Conservation (phyloP, 2,888 invertebrate genomes). For the Galeruca laticollis region DNA sequence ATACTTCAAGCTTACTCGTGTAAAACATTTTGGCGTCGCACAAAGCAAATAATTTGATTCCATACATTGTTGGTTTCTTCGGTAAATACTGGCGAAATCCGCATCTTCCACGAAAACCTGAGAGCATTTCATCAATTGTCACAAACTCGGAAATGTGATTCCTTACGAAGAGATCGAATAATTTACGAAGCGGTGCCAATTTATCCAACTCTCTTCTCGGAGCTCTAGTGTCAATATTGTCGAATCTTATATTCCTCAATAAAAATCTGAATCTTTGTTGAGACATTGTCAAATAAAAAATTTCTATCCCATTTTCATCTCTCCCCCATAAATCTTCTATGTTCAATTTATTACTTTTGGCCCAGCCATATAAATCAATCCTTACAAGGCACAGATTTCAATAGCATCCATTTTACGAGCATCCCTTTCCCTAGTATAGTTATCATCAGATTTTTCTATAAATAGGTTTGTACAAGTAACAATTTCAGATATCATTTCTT, state of each 20-base stretch:
- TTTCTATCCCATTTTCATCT: slow-evolving; percentile 24
- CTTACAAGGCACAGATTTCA: no score
- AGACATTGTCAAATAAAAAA: slow-evolving; percentile 23
- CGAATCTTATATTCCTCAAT: slow-evolving; percentile 16
- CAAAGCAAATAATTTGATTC: slow-evolving; percentile 27
- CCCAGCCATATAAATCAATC: no score
- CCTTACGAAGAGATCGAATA: slow-evolving; percentile 31
- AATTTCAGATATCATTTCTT: slow-evolving; percentile 6
- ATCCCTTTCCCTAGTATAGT: slow-evolving; percentile 16
- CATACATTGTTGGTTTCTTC: slow-evolving; percentile 28
- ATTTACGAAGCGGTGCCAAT: slow-evolving; percentile 27
- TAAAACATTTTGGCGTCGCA: slow-evolving; percentile 27
- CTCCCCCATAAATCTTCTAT: slow-evolving; percentile 9
- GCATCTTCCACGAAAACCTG: no score
- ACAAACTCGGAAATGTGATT: slow-evolving; percentile 38
- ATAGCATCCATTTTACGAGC: slow-evolving; percentile 10
- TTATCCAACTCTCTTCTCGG: slow-evolving; percentile 23
- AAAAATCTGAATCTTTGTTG: slow-evolving; percentile 27
- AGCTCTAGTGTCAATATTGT: slow-evolving; percentile 14
- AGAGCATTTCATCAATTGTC: slow-evolving; percentile 49
- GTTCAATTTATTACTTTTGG: slow-evolving; percentile 11
- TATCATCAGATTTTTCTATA: slow-evolving; percentile 8
- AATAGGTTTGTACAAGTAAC: slow-evolving; percentile 15
- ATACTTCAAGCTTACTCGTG: slow-evolving; percentile 25
- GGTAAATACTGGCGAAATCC: no score